Evolutionary conservation across 2,113 vertebrate species (phyloP).

Genomic region (Pelvicachromis taeniatus): DNA sequence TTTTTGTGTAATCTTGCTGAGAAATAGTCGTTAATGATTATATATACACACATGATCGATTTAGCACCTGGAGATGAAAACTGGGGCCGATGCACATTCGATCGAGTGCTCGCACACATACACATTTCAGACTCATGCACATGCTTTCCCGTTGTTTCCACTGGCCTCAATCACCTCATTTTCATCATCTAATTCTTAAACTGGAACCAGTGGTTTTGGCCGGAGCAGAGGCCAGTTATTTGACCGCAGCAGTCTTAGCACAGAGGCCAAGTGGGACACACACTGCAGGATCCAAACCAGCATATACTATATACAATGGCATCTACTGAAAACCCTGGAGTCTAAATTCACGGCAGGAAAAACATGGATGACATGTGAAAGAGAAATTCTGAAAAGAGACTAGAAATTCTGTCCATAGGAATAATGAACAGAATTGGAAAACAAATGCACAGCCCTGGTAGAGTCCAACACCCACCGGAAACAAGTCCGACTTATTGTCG

Average conservation of each 20-base stretch:
- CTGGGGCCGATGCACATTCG: background rate
- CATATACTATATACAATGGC: background rate
- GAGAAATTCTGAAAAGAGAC: background rate
- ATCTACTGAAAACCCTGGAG: background rate
- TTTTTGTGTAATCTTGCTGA: background rate
- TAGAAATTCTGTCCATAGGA: background rate
- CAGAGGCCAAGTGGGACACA: slow-evolving; percentile 38
- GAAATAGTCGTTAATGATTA: background rate
- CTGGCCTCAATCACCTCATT: slow-evolving; percentile 20
- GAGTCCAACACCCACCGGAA: background rate
- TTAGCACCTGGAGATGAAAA: background rate
- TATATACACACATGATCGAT: background rate
- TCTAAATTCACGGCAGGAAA: background rate
- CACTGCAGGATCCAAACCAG: slow-evolving; percentile 4
- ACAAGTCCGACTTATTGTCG: background rate
- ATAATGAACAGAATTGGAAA: background rate
- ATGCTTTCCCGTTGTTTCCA: slow-evolving; percentile 21
- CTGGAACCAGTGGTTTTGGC: slow-evolving; percentile 25
- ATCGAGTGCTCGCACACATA: background rate
- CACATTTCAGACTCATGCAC: background rate
- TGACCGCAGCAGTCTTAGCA: slow-evolving; percentile 2
- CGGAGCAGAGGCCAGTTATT: slow-evolving; percentile 3
- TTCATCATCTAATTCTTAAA: slow-evolving; percentile 23
- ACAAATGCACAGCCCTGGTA: background rate
- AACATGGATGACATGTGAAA: background rate